A percentile compares a stretch with the other conserved stretches of the same genome.
Conservation (phyloP, 2,797 vertebrate species). For the Tangara arthus region DNA sequence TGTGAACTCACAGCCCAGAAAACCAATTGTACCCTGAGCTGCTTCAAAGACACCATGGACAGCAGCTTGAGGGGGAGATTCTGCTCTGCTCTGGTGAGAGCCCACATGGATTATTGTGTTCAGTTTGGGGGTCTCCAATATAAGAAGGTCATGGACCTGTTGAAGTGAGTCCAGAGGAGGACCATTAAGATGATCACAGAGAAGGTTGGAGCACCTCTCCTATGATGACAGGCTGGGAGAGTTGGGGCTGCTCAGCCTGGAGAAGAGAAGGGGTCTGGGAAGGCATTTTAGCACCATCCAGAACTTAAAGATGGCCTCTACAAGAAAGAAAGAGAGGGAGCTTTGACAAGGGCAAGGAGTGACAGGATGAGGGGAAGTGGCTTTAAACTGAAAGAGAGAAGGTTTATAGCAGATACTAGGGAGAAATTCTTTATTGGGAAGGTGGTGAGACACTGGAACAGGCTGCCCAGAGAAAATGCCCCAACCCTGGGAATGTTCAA, state of each 20-base stretch:
- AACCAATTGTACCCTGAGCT: not conserved
- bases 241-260: not conserved
- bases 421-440: not conserved
- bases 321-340: not conserved
- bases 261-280: not conserved
- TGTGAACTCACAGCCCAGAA: not conserved
- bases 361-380: accelerated
- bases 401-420: not conserved
- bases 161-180: not conserved
- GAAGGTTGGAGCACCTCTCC: not conserved
- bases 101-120: not conserved
- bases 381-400: not conserved
- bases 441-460: not conserved
- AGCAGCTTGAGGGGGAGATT: not conserved
- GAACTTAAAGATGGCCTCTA: not conserved
- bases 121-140: not conserved
- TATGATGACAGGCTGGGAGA: not conserved
- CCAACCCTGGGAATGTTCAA: not conserved
- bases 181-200: not conserved
- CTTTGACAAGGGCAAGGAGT: not conserved
- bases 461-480: not conserved
- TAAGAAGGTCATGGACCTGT: not conserved
- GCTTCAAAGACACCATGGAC: not conserved
- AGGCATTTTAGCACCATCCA: not conserved
- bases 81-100: not conserved